phyloP scores from a whole-genome alignment of 2,113 vertebrate species.

The Thunnus maccoyii region DNA sequence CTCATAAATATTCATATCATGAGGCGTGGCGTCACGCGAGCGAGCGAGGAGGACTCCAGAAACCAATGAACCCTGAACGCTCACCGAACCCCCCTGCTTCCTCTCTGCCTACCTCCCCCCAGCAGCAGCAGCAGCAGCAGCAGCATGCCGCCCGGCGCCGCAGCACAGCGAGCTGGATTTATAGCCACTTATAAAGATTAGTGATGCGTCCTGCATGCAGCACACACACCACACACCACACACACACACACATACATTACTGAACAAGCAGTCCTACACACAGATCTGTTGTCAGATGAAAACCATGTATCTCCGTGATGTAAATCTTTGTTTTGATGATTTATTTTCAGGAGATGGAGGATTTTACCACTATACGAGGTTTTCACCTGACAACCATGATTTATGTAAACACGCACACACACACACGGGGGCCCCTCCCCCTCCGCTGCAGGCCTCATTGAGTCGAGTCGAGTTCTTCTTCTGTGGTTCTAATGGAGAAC shows the following conservation, averaged over 20 bases:
- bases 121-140: conserved; percentile 11
- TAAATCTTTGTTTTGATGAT: conserved; percentile 22
- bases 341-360: conserved; percentile 1
- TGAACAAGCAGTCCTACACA: conserved; percentile 5
- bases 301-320: conserved; percentile 11
- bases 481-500: conserved; percentile 16
- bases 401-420: conserved; percentile 5
- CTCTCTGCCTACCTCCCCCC: too few relatives aligned
- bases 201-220: conserved; percentile 61
- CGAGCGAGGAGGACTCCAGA: conserved; percentile 30
- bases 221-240: conserved; percentile 25
- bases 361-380: background rate
- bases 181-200: conserved; percentile 77
- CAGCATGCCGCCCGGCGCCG: conserved; percentile 29
- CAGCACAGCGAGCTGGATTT: conserved; percentile 65
- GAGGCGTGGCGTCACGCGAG: conserved; percentile 42
- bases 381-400: background rate
- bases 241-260: conserved; percentile 6
- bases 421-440: background rate
- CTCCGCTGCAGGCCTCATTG: background rate
- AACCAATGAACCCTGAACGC: conserved; percentile 38
- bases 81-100: background rate
- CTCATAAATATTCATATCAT: conserved; percentile 71
- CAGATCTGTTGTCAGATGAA: conserved; percentile 21
- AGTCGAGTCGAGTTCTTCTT: background rate